phyloP scores from a whole-genome alignment of 2,888 invertebrate genomes.

The Sesia bembeciformis region DNA sequence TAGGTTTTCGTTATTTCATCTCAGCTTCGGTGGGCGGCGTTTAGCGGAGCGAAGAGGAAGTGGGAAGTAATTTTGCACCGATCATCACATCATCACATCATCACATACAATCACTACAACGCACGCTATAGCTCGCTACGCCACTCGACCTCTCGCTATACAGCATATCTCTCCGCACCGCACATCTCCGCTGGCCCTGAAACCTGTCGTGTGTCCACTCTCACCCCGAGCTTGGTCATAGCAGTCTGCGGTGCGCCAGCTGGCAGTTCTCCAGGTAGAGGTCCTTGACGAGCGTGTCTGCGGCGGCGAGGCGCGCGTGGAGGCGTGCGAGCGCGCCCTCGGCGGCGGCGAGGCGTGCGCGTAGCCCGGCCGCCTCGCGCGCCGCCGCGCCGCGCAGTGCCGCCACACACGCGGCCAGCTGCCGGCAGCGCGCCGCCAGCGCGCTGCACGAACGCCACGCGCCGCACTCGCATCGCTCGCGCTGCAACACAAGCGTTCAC shows the following conservation, averaged over 20 bases:
- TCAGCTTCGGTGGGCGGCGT: too few relatives aligned
- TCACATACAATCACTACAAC: too few relatives aligned
- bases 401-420: constrained; percentile 73
- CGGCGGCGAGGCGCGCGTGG: constrained; percentile 79
- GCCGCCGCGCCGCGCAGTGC: constrained; percentile 67
- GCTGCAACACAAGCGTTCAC: constrained; percentile 2
- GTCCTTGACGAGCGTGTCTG: constrained; percentile 86
- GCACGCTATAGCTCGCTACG: too few relatives aligned
- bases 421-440: constrained; percentile 49
- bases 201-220: too few relatives aligned
- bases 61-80: too few relatives aligned
- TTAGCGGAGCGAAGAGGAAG: too few relatives aligned
- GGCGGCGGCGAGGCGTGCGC: constrained; percentile 60
- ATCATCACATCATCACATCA: too few relatives aligned
- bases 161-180: too few relatives aligned
- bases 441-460: constrained; percentile 20
- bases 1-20: too few relatives aligned
- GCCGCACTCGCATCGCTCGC: constrained; percentile 10
- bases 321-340: constrained; percentile 53
- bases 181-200: too few relatives aligned
- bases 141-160: too few relatives aligned
- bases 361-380: constrained; percentile 55
- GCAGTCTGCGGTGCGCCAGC: constrained; percentile 58
- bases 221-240: constrained; percentile 5
- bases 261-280: constrained; percentile 90